A percentile compares a stretch with the other conserved stretches of the same genome.
Evolutionary conservation across 1,140 invertebrate genomes (phyloP).

Genomic region (Anadara kagoshimensis): DNA sequence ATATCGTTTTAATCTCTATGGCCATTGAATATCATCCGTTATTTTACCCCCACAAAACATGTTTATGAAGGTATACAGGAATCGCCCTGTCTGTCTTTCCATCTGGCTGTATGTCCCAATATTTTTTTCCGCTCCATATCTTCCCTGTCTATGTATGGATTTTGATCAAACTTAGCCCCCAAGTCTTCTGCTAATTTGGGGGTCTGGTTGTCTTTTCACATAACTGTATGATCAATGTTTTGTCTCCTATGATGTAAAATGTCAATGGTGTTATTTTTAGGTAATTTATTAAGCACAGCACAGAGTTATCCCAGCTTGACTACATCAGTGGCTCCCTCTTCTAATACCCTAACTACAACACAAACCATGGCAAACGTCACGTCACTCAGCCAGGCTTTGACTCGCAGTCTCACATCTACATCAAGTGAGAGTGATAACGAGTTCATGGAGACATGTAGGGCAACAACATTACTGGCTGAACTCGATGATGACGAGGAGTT

Average conservation of each 20-base stretch:
- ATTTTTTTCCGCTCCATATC: no score
- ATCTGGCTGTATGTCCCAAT: no score
- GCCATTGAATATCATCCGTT: no score
- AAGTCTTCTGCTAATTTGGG: no score
- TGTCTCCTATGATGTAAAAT: neutral
- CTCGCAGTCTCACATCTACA: constrained; percentile 93
- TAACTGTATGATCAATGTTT: no score
- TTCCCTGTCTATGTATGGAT: no score
- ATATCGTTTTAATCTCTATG: no score
- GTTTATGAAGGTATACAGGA: no score
- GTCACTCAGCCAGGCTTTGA: constrained; percentile 83
- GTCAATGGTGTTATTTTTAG: constrained; percentile 1
- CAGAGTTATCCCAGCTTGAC: constrained; percentile 96
- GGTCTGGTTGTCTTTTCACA: no score
- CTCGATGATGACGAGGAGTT: constrained; percentile 93
- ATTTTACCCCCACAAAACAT: no score
- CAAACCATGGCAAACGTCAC: constrained; percentile 71
- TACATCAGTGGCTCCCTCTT: constrained; percentile 74
- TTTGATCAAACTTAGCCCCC: no score
- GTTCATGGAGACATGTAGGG: constrained; percentile 77
- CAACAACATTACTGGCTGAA: constrained; percentile 92
- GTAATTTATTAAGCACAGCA: constrained; percentile 86
- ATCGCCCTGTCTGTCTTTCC: no score
- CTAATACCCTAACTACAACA: constrained; percentile 68
- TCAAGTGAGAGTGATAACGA: constrained; percentile 74